A percentile compares a stretch with the other conserved stretches of the same genome.
phyloP scores from a whole-genome alignment of 2,113 vertebrate species.

The Caretta caretta region DNA sequence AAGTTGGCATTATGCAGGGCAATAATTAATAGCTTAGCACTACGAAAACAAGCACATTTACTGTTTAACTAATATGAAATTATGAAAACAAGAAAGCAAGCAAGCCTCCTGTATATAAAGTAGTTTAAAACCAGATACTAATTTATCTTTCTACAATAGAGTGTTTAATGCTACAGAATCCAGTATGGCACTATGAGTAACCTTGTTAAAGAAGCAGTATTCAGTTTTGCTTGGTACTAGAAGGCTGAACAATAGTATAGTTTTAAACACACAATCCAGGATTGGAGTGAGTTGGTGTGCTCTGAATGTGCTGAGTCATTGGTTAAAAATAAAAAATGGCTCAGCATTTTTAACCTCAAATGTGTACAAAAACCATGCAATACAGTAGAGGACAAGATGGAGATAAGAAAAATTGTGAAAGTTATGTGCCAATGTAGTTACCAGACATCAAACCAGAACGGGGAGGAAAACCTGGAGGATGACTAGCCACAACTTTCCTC shows the following conservation, averaged over 20 bases:
- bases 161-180: constrained; percentile 40
- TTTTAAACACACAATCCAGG: background rate
- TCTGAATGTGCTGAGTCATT: constrained; percentile 15
- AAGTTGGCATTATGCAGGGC: background rate
- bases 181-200: constrained; percentile 29
- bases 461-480: background rate
- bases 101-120: constrained; percentile 24
- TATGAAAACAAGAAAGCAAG: background rate
- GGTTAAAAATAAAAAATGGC: constrained; percentile 31
- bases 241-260: constrained; percentile 32
- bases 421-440: background rate
- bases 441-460: background rate
- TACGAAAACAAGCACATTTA: constrained; percentile 28
- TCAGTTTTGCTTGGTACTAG: background rate
- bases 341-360: constrained; percentile 40
- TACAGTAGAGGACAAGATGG: constrained; percentile 40
- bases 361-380: constrained; percentile 72
- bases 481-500: background rate
- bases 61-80: background rate
- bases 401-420: background rate
- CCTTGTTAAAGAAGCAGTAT: constrained; percentile 15
- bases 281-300: background rate
- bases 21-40: background rate
- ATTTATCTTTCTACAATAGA: constrained; percentile 51
- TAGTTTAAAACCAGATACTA: constrained; percentile 42